These are phyloP conservation scores for Oreochromis mossambicus DNA, from an alignment of 2,797 vertebrate species.

Conservation along the genomic window DNA sequence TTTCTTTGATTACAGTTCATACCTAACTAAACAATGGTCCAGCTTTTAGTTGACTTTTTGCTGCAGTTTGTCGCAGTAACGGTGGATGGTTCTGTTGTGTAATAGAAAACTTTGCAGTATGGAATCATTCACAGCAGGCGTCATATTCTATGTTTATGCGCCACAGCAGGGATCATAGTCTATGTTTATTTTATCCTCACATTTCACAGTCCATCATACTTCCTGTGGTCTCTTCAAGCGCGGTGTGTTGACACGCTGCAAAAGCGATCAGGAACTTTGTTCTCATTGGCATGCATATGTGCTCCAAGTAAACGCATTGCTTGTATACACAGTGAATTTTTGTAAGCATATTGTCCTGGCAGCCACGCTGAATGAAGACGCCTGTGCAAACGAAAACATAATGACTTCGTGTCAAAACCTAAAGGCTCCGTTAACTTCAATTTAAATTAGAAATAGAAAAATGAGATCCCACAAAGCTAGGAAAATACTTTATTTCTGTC, in stretches of 20 bases:
- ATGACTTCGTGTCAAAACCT: conserved; percentile 15
- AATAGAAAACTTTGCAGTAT: neutral
- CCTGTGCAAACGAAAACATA: neutral
- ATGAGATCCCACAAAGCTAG: conserved; percentile 14
- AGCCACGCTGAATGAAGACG: neutral
- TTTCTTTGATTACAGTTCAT: neutral
- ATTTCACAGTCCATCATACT: neutral
- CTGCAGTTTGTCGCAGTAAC: neutral
- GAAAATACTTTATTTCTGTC: conserved; percentile 47
- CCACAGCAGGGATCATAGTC: neutral
- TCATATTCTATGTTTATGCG: neutral
- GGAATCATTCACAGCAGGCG: neutral
- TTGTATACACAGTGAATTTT: neutral
- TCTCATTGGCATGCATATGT: neutral
- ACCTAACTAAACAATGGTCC: neutral
- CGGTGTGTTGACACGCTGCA: neutral
- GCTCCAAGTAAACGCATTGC: neutral
- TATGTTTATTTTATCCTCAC: neutral
- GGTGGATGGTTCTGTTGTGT: neutral
- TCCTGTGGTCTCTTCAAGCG: neutral
- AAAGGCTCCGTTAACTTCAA: conserved; percentile 11
- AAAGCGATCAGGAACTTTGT: neutral
- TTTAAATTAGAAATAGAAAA: conserved; percentile 12
- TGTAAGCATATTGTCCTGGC: neutral
- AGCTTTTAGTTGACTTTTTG: neutral